Evolutionary conservation across 2,888 invertebrate genomes (phyloP), one percentile per base, ranked within the genome.

Genomic region (Stenurella melanura): DNA sequence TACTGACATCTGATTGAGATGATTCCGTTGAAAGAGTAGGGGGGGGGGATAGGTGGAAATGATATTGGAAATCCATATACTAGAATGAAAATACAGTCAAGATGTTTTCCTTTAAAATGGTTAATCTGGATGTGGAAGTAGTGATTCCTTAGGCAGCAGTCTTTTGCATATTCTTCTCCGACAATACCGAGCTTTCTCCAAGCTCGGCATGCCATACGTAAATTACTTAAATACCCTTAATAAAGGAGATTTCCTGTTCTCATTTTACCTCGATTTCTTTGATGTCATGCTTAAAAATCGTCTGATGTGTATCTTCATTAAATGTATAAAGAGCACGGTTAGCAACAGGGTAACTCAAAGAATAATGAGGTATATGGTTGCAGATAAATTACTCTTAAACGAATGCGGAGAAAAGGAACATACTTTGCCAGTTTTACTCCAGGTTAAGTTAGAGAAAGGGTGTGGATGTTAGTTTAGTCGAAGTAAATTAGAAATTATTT

Each of bases 281-380:
- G 61, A 34, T 63, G 61, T 34, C 17, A 26, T 21, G 26, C 26
- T 61, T 26, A 34, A 63, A 63, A 63, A 34, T 63, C 34, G 3
- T 50, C n/a, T 17, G 50, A 50, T 42, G 30, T 34, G 10, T n/a
- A 10, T 63, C 26, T 34, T 63, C 61, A 63, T 63, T 63, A 63
- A 15, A 50, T 6, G 15, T 50, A 50, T 50, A 1, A 50, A 18
- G 15, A 63, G 7, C 10, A 17, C 15, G 17, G n/a, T 17, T 17
- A 63, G 17, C 30, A n/a, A 10, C 61, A n/a, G 30, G n/a, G n/a
- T 50, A 34, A 34, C 2, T 34, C 61, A 34, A 1, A 17, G 34
- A 11, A 61, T n/a, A 63, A 30, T 63, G 34, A 30, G 10, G 34
- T 34, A n/a, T 17, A 18, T 15, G 30, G n/a, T 60, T 19, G n/a